These are phyloP conservation scores for Chloroceryle amazona DNA, from an alignment of 2,797 vertebrate species.

Conservation along the genomic window DNA sequence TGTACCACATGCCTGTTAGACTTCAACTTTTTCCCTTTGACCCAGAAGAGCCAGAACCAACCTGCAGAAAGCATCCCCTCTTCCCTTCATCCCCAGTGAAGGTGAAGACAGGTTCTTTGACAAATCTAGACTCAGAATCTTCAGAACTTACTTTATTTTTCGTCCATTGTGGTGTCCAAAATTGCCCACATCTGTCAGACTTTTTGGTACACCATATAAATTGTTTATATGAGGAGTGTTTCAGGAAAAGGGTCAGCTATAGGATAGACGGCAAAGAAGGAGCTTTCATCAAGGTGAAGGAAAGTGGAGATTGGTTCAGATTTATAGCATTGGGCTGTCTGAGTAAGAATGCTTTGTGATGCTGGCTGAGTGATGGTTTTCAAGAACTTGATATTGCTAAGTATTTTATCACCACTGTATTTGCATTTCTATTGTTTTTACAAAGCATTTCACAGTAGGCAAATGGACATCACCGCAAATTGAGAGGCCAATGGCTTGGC, in stretches of 20 bases:
- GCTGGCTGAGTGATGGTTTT: not conserved
- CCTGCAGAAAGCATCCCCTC: not conserved
- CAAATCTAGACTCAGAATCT: not conserved
- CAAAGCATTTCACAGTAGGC: not conserved
- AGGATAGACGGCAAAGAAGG: not conserved
- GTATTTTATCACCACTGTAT: not conserved
- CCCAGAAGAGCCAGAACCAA: not conserved
- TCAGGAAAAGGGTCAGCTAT: not conserved
- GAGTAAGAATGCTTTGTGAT: not conserved
- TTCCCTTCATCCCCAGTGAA: not conserved
- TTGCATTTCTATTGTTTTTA: not conserved
- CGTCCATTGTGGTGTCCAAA: not conserved
- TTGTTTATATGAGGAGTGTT: not conserved
- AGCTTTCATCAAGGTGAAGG: not conserved
- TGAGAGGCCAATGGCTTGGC: not conserved
- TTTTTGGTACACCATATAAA: not conserved
- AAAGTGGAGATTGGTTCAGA: not conserved
- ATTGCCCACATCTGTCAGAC: not conserved
- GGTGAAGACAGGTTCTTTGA: not conserved
- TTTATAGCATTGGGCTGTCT: not conserved
- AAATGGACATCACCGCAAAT: not conserved
- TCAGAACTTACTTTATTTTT: not conserved
- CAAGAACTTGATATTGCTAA: not conserved
- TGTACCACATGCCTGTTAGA: not conserved
- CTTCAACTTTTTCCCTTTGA: not conserved